Percentiles rank a stretch among this genome's conserved stretches.
These are phyloP conservation scores for Pangasius krempfi DNA, from an alignment of 2,797 vertebrate species.

Conservation along the genomic window DNA sequence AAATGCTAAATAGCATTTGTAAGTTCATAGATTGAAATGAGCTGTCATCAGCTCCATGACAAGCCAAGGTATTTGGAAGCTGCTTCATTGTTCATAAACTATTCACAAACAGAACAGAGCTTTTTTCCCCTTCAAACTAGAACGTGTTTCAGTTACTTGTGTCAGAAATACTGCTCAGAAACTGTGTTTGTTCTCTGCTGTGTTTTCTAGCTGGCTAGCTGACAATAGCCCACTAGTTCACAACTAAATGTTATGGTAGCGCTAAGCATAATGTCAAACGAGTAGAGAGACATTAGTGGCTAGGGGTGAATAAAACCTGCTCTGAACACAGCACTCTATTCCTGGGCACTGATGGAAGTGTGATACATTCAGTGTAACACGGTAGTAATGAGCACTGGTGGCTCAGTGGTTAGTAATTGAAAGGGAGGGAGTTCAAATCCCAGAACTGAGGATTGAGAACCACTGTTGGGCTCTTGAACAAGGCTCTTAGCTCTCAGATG, in stretches of 20 bases:
- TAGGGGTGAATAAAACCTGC: background rate
- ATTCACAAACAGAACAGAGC: background rate
- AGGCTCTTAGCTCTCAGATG: background rate
- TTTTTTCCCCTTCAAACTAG: background rate
- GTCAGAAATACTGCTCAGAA: background rate
- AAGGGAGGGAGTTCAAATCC: constrained; percentile 14
- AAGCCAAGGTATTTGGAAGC: background rate
- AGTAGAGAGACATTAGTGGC: background rate
- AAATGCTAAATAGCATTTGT: no score
- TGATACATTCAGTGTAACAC: background rate
- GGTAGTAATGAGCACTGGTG: background rate
- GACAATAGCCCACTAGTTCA: background rate
- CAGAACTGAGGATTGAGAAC: constrained; percentile 5
- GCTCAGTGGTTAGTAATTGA: background rate
- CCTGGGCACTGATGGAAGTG: background rate
- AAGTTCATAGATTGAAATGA: background rate
- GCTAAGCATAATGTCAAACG: background rate
- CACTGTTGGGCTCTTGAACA: constrained; percentile 8
- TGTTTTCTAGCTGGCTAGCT: background rate
- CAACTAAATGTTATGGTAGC: background rate
- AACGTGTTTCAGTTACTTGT: background rate
- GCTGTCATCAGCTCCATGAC: background rate
- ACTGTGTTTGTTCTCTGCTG: background rate
- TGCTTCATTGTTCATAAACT: background rate
- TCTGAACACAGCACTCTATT: constrained; percentile 7